A percentile compares a stretch with the other conserved stretches of the same genome.
phyloP scores from a whole-genome alignment of 2,888 invertebrate genomes.

The Cancer borealis region DNA sequence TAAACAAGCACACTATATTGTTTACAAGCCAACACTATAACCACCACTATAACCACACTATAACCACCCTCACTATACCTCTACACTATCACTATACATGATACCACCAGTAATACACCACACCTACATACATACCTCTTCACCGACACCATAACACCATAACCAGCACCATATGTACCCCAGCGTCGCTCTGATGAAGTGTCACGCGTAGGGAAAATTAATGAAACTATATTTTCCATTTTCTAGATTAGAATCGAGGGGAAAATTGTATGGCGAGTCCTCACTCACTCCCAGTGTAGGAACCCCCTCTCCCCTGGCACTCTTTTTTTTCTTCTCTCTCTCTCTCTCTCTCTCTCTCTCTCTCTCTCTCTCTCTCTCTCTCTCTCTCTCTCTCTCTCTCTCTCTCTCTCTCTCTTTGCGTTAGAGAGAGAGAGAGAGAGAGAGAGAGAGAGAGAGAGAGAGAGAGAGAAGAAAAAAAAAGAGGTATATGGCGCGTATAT shows the following conservation, averaged over 20 bases:
- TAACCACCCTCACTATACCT: not conserved
- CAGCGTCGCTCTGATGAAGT: not conserved
- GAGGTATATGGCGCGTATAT: not conserved
- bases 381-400: slow-evolving; percentile 7
- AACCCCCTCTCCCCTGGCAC: not conserved
- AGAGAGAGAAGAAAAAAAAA: not conserved
- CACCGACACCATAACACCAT: not conserved
- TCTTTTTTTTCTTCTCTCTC: not conserved
- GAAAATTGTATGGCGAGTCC: slow-evolving; percentile 9
- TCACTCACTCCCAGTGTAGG: not conserved
- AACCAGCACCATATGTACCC: not conserved
- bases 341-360: slow-evolving; percentile 20
- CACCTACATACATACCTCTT: too few species aligned
- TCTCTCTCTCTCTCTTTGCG: not conserved
- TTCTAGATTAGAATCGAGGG: slow-evolving; percentile 48
- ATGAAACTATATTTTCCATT: slow-evolving; percentile 59
- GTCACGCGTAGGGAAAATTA: slow-evolving; percentile 48
- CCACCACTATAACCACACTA: not conserved
- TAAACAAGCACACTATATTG: slow-evolving; percentile 18
- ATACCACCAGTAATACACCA: too few species aligned
- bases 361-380: slow-evolving; percentile 28
- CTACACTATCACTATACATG: too few species aligned
- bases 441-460: slow-evolving; percentile 31
- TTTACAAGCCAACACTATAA: not conserved
- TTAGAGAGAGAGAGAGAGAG: slow-evolving; percentile 5